Evolutionary conservation across 2,888 invertebrate species (phyloP), one percentile per base, ranked within the genome.

Genomic region (Iphiclides podalirius): DNA sequence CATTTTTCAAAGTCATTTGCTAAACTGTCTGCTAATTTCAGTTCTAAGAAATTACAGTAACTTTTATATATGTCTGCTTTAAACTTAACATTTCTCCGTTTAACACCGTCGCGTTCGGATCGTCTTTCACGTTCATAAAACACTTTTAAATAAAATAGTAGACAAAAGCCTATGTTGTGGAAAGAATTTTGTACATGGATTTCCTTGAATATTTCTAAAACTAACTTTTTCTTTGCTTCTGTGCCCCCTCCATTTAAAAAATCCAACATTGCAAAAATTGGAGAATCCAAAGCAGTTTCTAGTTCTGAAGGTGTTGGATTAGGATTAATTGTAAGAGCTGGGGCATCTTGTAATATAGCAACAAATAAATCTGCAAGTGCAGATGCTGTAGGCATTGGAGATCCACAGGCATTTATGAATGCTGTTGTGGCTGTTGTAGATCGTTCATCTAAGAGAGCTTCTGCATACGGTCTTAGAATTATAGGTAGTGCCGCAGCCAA

Each of bases 131-230:
- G 87, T 88, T 91, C 94, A 90, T 77, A 86, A 46, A 78, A 75
- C 54, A 94, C 95, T 91, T 96, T 97, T 58, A 97, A 89, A 82
- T 96, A 98, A 86, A 97, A 98, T 42, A 98, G 85, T 56, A 98
- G 90, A 64, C 95, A 91, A 79, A 96, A 97, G 37, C 98, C 98
- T 49, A 96, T 90, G 70, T 92, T 91, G 8, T 94, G 92, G 66
- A 95, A 91, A 64, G 90, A 78, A 59, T 79, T 80, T 65, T 90
- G 92, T 62, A 89, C 79, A 63, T 94, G 92, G 85, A 97, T 93
- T 75, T 96, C 96, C 57, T 94, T 94, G 49, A 97, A 86, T 38
- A 98, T 89, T 59, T 93, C 92, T 58, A 96, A 87, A 58, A 97
- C 87, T 23, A 96, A 92, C 79, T 95, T 95, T 60, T 95, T 91